Evolutionary conservation across 2,797 vertebrate genomes (phyloP), one percentile per base, ranked within the genome.

Genomic region (Lepus oiostolus): DNA sequence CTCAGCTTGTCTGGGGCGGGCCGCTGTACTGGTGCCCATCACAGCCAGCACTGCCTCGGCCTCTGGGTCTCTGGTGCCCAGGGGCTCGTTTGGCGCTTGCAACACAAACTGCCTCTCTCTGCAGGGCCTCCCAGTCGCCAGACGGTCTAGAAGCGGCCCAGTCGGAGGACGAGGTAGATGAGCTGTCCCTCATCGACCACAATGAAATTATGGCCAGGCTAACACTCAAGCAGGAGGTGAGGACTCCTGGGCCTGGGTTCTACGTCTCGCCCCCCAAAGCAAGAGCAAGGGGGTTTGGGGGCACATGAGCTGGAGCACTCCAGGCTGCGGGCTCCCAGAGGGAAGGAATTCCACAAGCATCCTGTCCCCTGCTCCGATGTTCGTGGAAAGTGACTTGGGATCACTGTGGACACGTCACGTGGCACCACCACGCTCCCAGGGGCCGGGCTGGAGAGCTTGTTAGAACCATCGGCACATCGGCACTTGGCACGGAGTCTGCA

Each of bases 111-210:
- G 75, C 91, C 85, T 65, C 89, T 68, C 90, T 70, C 70, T 10
- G 71, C 97, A 99, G 98, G 96, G 98, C 97, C 38, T 98, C 97
- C 30, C 98, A 98, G 93, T 98, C 98, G 13, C 97, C 98, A 13
- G 99, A 99, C 65, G 96, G 98, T 79, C 96, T 97, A 52, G 99
- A 99, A 67, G 97, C 97, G 0, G 98, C 98, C 8, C 98, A 98
- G 95, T 92, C 98, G 0, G 98, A 99, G 58, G 99, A 99, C 92
- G 99, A 99, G 19, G 98, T 99, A 3, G 99, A 99, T 5, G 99
- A 99, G 96, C 98, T 99, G 9, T 99, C 99, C 30, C 99, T 99
- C 71, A 99, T 99, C 1, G 99, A 99, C 97, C 99, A 99, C 98
- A 99, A 98, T 86, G 99, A 99, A 97, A 99, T 99, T 58, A 99